Evolutionary conservation across 1,140 invertebrate genomes (phyloP).

Genomic region (Brachionus angularis): DNA sequence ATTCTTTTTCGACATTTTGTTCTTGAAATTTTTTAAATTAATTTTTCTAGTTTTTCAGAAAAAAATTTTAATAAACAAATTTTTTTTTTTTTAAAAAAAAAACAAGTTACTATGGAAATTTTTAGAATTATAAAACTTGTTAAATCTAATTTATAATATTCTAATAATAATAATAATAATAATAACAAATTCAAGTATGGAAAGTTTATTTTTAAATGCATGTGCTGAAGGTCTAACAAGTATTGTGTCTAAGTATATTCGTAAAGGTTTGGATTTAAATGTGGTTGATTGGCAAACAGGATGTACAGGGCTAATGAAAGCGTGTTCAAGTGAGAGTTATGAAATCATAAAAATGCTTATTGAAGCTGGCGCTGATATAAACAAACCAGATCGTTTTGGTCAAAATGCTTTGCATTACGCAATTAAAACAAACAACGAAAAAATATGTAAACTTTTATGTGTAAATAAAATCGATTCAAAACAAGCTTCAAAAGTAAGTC

Average conservation of each 20-base stretch:
- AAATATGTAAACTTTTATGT: conserved; percentile 36
- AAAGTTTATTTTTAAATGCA: background rate
- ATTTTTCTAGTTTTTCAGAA: conserved; percentile 3
- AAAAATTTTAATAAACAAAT: conserved; percentile 1
- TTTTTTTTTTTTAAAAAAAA: no score
- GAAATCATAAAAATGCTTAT: conserved; percentile 14
- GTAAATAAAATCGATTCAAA: conserved; percentile 14
- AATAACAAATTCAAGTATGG: background rate
- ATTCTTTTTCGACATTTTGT: conserved; percentile 21
- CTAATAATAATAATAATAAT: no score
- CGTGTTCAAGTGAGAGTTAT: conserved; percentile 3
- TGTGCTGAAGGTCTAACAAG: conserved; percentile 17
- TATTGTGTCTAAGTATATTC: conserved; percentile 12
- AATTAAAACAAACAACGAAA: conserved; percentile 20
- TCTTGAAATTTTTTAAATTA: background rate
- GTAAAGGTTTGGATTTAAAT: conserved; percentile 35
- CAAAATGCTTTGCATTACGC: conserved; percentile 26
- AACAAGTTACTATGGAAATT: no score
- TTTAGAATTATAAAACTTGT: no score
- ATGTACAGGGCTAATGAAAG: conserved; percentile 33
- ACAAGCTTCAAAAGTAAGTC: background rate
- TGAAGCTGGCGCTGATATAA: conserved; percentile 11
- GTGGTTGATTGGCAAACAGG: background rate
- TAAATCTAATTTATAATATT: no score
- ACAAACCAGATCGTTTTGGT: background rate